phyloP scores from a whole-genome alignment of 1,140 invertebrate genomes.

The Teleogryllus occipitalis region DNA sequence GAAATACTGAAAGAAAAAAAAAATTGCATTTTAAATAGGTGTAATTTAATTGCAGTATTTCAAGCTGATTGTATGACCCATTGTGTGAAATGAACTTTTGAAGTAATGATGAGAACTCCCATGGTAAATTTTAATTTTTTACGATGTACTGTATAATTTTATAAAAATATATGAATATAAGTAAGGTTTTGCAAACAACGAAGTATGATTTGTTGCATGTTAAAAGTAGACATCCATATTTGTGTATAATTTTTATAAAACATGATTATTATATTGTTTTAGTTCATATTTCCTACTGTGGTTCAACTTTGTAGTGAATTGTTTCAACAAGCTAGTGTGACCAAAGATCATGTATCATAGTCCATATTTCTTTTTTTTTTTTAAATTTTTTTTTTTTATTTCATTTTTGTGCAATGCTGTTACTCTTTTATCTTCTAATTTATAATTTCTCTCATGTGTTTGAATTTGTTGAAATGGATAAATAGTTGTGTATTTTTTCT shows the following conservation, averaged over 20 bases:
- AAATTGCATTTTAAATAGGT: neutral
- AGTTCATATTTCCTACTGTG: conserved; percentile 14
- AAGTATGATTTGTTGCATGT: conserved; percentile 12
- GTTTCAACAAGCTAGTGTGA: conserved; percentile 21
- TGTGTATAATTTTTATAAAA: conserved; percentile 25
- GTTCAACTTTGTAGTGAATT: conserved; percentile 20
- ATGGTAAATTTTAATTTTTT: conserved; percentile 19
- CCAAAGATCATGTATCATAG: conserved; percentile 21
- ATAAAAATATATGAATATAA: conserved; percentile 14
- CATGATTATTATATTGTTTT: conserved; percentile 18
- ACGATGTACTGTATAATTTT: conserved; percentile 17
- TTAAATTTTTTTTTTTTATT: conserved; percentile 19
- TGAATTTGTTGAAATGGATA: conserved; percentile 15
- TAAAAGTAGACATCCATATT: conserved; percentile 24
- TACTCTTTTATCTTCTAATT: conserved; percentile 14
- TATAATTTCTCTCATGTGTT: conserved; percentile 13
- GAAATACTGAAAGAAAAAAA: neutral
- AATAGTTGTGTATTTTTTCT: conserved; percentile 11
- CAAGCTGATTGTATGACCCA: neutral
- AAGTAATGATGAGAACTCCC: conserved; percentile 17
- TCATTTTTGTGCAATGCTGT: conserved; percentile 19
- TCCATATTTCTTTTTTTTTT: conserved; percentile 7
- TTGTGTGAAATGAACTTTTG: neutral
- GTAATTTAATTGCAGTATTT: neutral
- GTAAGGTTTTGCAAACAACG: conserved; percentile 21